These are phyloP conservation scores for Drosophila kikkawai DNA, from an alignment of 1,140 invertebrate species.

Conservation along the genomic window DNA sequence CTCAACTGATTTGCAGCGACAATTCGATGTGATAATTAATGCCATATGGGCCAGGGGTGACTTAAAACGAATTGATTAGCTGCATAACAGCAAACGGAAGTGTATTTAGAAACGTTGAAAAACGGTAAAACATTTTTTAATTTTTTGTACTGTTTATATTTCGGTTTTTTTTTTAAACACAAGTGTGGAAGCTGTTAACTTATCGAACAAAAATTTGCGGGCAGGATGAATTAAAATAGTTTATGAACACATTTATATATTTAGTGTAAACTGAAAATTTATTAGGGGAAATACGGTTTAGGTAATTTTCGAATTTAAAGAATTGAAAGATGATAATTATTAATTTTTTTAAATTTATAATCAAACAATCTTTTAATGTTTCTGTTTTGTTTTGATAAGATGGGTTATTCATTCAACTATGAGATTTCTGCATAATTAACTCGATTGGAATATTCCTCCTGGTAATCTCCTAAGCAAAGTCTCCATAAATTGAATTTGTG, in stretches of 20 bases:
- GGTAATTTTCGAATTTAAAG: too few relatives aligned
- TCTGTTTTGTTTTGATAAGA: too few relatives aligned
- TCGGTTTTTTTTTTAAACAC: not conserved
- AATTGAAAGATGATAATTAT: too few relatives aligned
- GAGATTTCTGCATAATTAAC: too few relatives aligned
- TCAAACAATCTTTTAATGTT: too few relatives aligned
- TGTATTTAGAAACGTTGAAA: not conserved
- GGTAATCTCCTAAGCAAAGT: too few relatives aligned
- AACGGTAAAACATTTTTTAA: not conserved
- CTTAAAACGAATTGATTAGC: slow-evolving; percentile 4
- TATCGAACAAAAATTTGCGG: not conserved
- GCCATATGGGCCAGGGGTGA: not conserved
- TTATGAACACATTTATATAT: not conserved
- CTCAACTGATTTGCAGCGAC: not conserved
- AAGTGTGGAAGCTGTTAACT: not conserved
- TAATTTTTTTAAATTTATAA: too few relatives aligned
- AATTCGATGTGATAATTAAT: slow-evolving; percentile 3
- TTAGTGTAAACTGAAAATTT: too few relatives aligned
- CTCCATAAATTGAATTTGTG: too few relatives aligned
- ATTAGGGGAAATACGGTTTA: too few relatives aligned
- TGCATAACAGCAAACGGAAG: not conserved
- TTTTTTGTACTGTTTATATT: not conserved
- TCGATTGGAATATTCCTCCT: too few relatives aligned
- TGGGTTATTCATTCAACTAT: too few relatives aligned
- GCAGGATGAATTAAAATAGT: not conserved